Evolutionary conservation across 2,888 invertebrate genomes (phyloP).

Genomic region (Limnephilus auricula): DNA sequence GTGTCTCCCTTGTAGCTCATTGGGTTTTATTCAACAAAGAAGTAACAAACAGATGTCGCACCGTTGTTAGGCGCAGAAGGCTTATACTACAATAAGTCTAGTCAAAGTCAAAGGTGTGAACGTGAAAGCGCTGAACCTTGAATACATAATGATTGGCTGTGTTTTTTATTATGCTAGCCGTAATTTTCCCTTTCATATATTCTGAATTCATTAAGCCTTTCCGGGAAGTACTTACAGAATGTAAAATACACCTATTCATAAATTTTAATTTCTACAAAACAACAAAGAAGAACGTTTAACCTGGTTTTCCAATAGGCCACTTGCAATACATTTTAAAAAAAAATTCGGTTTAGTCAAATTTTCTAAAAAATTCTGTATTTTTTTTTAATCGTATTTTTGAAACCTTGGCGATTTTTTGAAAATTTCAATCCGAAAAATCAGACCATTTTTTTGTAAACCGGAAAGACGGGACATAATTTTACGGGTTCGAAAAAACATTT

Average conservation of each 20-base stretch:
- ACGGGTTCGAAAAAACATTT: too few species aligned
- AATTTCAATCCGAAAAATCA: too few species aligned
- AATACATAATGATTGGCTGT: conserved; percentile 4
- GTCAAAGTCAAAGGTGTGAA: not conserved
- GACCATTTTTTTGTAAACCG: too few species aligned
- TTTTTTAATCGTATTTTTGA: too few species aligned
- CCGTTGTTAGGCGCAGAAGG: not conserved
- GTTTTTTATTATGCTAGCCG: not conserved
- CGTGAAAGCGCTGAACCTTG: conserved; percentile 14
- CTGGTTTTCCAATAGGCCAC: not conserved
- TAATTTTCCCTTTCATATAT: not conserved
- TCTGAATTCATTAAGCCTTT: not conserved
- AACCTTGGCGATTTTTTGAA: too few species aligned
- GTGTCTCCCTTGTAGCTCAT: not conserved
- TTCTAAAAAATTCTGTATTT: too few species aligned
- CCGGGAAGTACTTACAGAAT: not conserved
- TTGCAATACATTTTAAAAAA: too few species aligned
- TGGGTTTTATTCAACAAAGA: not conserved
- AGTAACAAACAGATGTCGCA: not conserved
- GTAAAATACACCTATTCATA: not conserved
- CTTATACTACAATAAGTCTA: not conserved
- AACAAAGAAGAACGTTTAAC: not conserved
- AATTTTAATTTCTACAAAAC: not conserved
- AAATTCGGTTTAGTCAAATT: too few species aligned
- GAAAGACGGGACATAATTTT: too few species aligned